These are phyloP conservation scores for Stichopus horrens DNA, from an alignment of 53 echinoderm and acorn worm genomes.

Conservation along the genomic window DNA sequence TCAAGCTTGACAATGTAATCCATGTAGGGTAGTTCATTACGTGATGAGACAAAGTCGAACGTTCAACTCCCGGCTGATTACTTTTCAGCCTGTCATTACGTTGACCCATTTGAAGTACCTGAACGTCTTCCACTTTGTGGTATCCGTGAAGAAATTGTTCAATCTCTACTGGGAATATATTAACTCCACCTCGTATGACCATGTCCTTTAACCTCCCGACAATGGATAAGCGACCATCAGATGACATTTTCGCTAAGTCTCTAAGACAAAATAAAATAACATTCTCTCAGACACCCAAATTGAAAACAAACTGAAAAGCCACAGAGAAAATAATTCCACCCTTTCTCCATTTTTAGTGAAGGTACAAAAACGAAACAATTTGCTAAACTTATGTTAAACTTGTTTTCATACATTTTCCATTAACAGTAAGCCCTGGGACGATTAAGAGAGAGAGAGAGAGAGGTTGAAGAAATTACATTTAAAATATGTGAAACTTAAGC, in stretches of 20 bases:
- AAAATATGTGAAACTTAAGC: not conserved
- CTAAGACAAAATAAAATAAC: slow-evolving; percentile 24
- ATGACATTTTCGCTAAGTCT: slow-evolving; percentile 74
- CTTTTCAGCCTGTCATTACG: not conserved
- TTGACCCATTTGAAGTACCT: slow-evolving; percentile 53
- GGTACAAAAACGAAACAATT: no score
- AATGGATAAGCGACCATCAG: slow-evolving; percentile 69
- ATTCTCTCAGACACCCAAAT: no score
- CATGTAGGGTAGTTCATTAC: not conserved
- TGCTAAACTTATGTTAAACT: no score
- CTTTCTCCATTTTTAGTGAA: no score
- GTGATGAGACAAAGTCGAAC: not conserved
- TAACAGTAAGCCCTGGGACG: not conserved
- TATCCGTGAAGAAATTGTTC: slow-evolving; percentile 86
- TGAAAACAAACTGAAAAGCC: no score
- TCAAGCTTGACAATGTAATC: not conserved
- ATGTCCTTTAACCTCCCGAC: slow-evolving; percentile 83
- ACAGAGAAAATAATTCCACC: no score
- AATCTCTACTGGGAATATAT: slow-evolving; percentile 82
- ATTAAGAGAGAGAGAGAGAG: no score
- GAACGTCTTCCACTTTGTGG: slow-evolving; percentile 82
- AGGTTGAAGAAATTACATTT: not conserved
- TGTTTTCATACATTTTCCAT: not conserved
- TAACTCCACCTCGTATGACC: slow-evolving; percentile 87
- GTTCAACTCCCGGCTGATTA: not conserved